These are phyloP conservation scores for Anarhynchus alexandrinus DNA, from an alignment of 2,113 vertebrate species.

Conservation along the genomic window DNA sequence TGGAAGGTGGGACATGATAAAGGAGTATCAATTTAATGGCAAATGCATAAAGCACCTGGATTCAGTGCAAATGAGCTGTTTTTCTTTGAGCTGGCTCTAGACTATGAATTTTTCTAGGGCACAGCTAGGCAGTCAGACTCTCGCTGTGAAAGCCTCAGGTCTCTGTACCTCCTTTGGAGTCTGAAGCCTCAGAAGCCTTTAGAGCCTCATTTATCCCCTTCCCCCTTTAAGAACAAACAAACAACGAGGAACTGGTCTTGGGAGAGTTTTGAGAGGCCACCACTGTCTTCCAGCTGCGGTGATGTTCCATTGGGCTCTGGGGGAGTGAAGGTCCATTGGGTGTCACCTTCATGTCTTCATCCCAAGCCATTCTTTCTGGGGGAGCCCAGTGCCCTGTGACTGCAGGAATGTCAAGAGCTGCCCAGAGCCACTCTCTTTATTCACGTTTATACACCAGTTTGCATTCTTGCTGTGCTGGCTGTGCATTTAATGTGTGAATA, in stretches of 20 bases:
- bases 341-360: background rate
- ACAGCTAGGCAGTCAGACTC: background rate
- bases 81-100: background rate
- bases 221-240: background rate
- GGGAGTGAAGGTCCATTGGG: background rate
- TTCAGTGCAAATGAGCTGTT: background rate
- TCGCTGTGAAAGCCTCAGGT: background rate
- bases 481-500: background rate
- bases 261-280: background rate
- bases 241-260: background rate
- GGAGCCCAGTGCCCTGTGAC: fast-evolving
- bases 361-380: background rate
- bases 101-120: background rate
- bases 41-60: background rate
- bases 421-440: background rate
- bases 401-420: background rate
- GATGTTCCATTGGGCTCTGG: background rate
- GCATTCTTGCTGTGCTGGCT: background rate
- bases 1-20: background rate
- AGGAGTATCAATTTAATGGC: background rate
- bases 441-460: background rate
- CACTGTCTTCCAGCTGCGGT: background rate
- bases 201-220: background rate
- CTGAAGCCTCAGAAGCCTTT: background rate
- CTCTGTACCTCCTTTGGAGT: background rate